Percentiles rank a stretch among this genome's conserved stretches.
These are phyloP conservation scores for Enchytraeus crypticus DNA, from an alignment of 2,888 invertebrate species.

Conservation along the genomic window DNA sequence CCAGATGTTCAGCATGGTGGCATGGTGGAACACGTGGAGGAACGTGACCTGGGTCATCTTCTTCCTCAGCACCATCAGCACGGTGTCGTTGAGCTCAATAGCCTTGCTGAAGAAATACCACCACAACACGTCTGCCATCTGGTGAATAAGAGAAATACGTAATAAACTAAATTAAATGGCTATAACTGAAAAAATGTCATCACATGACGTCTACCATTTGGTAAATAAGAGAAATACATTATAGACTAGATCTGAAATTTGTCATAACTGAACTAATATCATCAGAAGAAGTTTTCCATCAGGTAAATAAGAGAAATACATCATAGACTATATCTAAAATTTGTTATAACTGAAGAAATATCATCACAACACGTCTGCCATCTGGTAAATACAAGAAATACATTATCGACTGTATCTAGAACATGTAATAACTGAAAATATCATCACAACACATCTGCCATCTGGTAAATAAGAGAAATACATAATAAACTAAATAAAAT, in stretches of 20 bases:
- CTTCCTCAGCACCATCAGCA: conserved; percentile 80
- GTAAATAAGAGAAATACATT: background rate
- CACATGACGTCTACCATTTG: too few relatives aligned
- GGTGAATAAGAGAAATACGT: conserved; percentile 20
- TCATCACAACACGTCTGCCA: conserved; percentile 45
- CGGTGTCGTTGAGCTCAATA: conserved; percentile 47
- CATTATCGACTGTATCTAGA: too few relatives aligned
- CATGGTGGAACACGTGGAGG: conserved; percentile 87
- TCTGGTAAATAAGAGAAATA: conserved; percentile 30
- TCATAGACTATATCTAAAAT: too few relatives aligned
- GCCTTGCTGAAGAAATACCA: conserved; percentile 48
- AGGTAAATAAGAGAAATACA: too few relatives aligned
- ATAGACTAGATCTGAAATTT: too few relatives aligned
- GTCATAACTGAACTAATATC: too few relatives aligned
- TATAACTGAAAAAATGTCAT: too few relatives aligned
- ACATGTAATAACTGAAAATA: too few relatives aligned
- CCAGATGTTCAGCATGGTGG: conserved; percentile 86
- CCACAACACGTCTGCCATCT: conserved; percentile 45
- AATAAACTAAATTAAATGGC: too few relatives aligned
- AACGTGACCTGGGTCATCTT: conserved; percentile 69
- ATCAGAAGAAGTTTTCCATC: conserved; percentile 45
- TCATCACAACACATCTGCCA: too few relatives aligned
- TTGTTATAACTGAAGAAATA: conserved; percentile 49
- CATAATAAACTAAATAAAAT: too few relatives aligned
- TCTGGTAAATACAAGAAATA: too few relatives aligned